phyloP scores from a whole-genome alignment of 2,797 vertebrate genomes.

The Acanthiza pusilla region DNA sequence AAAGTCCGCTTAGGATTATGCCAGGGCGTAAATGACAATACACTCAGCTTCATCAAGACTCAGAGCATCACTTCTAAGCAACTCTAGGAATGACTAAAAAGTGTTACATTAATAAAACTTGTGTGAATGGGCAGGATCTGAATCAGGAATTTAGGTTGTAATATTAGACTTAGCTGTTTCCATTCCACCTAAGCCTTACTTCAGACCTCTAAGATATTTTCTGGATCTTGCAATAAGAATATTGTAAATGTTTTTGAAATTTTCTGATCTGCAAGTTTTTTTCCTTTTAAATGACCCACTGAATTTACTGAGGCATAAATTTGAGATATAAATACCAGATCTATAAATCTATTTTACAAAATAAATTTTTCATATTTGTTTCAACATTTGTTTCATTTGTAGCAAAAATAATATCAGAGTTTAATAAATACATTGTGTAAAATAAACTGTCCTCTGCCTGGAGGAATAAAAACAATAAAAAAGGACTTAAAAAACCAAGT shows the following conservation, averaged over 20 bases:
- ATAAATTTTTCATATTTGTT: neutral
- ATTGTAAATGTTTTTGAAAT: neutral
- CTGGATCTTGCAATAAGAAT: neutral
- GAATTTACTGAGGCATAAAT: neutral
- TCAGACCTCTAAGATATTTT: neutral
- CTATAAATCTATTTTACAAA: neutral
- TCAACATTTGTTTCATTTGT: neutral
- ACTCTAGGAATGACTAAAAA: neutral
- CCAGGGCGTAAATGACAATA: accelerated
- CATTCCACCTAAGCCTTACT: neutral
- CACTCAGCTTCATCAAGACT: neutral
- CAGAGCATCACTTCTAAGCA: neutral
- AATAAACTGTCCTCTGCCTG: neutral
- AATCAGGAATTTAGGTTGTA: neutral
- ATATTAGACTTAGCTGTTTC: neutral
- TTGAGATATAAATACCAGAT: neutral
- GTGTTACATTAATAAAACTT: neutral
- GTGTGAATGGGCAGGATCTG: neutral
- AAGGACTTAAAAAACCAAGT: neutral
- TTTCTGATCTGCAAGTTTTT: neutral
- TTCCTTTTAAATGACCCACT: neutral
- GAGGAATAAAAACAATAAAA: neutral
- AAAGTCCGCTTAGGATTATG: accelerated
- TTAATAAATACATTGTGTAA: neutral
- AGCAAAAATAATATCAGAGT: neutral